A percentile compares a stretch with the other conserved stretches of the same genome.
These are phyloP conservation scores for Cinclus mexicanus DNA, from an alignment of 2,113 vertebrate genomes.

Conservation along the genomic window DNA sequence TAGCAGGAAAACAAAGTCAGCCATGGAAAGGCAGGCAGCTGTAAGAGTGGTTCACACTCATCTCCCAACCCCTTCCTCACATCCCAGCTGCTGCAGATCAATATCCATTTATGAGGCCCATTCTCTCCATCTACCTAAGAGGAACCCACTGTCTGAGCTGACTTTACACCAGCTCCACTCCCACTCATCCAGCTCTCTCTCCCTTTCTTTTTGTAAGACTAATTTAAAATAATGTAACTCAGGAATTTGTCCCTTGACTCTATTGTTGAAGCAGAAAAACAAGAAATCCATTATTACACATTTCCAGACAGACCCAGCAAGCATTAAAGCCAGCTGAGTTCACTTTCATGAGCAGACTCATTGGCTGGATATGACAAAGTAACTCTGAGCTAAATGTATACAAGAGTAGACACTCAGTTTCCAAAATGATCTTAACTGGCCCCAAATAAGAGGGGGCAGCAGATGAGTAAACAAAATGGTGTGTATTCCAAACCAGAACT, in stretches of 20 bases:
- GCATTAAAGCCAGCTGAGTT: not conserved
- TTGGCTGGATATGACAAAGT: not conserved
- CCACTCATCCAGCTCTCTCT: not conserved
- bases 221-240: not conserved
- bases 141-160: conserved; percentile 15
- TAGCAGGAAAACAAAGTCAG: not conserved
- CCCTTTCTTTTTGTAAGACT: not conserved
- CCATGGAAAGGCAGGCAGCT: not conserved
- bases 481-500: not conserved
- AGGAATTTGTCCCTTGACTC: conserved; percentile 34
- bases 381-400: not conserved
- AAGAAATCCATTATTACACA: conserved; percentile 13
- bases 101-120: not conserved
- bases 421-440: conserved; percentile 1
- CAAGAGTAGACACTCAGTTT: not conserved
- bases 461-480: conserved; percentile 23
- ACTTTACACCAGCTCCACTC: not conserved
- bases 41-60: not conserved
- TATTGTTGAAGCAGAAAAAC: not conserved
- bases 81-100: conserved; percentile 55
- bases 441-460: not conserved
- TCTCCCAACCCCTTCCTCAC: not conserved
- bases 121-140: conserved; percentile 28
- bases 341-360: not conserved
- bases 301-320: conserved; percentile 10